Evolutionary conservation across 2,888 invertebrate genomes (phyloP).

Genomic region (Arenicola marina): DNA sequence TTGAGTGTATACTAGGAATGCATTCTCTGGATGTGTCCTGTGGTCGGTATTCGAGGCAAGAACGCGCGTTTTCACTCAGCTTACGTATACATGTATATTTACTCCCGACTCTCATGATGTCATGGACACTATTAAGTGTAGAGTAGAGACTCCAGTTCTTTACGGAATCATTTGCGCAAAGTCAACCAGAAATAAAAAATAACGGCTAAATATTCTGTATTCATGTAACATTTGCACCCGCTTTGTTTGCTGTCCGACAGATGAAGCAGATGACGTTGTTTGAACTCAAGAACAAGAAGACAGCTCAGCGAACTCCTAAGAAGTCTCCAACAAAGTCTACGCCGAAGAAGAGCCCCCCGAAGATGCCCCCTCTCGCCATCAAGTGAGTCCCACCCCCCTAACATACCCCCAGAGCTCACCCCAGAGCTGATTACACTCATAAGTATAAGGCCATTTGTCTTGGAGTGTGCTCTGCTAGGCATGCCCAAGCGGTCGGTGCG

Average conservation of each 20-base stretch:
- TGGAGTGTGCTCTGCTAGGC: too few species aligned
- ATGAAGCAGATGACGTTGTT: conserved; percentile 57
- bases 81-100: too few species aligned
- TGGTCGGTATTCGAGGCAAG: too few species aligned
- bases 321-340: conserved; percentile 17
- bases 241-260: conserved; percentile 12
- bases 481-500: too few species aligned
- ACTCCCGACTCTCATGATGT: not conserved
- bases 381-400: too few species aligned
- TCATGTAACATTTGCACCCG: not conserved
- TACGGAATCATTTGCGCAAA: not conserved
- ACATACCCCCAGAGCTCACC: too few species aligned
- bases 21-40: too few species aligned
- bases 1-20: too few species aligned
- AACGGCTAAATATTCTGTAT: too few species aligned
- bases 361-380: conserved; percentile 1
- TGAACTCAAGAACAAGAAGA: conserved; percentile 30
- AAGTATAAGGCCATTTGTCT: not conserved
- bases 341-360: conserved; percentile 5
- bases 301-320: conserved; percentile 33
- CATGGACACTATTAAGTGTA: not conserved
- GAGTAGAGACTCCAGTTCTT: not conserved
- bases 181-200: too few species aligned
- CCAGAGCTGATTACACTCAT: too few species aligned
- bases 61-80: too few species aligned